phyloP scores from a whole-genome alignment of 2,888 invertebrate species.

The Chelonus formosanus region DNA sequence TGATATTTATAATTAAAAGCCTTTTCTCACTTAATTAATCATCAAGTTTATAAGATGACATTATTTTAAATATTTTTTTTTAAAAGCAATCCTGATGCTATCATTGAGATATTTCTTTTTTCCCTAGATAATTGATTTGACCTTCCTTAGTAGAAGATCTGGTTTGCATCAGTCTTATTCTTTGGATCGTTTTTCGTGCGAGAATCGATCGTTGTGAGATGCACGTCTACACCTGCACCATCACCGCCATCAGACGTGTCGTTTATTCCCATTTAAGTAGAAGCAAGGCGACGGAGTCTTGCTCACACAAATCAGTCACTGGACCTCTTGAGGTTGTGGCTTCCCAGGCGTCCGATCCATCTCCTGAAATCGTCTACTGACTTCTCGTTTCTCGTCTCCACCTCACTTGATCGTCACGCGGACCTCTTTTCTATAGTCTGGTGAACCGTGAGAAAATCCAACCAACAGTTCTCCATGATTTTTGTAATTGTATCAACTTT shows the following conservation, averaged over 20 bases:
- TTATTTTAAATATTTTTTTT: no score
- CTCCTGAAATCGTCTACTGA: conserved; percentile 54
- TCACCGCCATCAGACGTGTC: conserved; percentile 40
- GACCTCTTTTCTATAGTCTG: conserved; percentile 18
- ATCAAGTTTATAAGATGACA: no score
- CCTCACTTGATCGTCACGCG: conserved; percentile 27
- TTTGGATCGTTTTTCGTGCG: conserved; percentile 27
- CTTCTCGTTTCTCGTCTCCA: conserved; percentile 28
- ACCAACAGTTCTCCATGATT: conserved; percentile 24
- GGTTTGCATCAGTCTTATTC: conserved; percentile 25
- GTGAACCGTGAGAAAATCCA: conserved; percentile 47
- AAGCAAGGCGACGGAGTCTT: conserved; percentile 57
- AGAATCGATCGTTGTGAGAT: conserved; percentile 21
- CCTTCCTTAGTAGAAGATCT: conserved; percentile 15
- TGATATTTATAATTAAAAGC: no score
- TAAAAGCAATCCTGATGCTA: no score
- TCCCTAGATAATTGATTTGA: neutral
- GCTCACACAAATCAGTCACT: conserved; percentile 61
- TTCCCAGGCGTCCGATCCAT: conserved; percentile 53
- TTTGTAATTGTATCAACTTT: conserved; percentile 25
- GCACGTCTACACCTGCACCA: conserved; percentile 25
- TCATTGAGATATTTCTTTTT: no score
- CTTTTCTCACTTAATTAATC: no score
- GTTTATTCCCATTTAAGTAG: conserved; percentile 62
- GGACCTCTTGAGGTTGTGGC: conserved; percentile 19